Percentiles rank a stretch among this genome's conserved stretches.
phyloP scores from a whole-genome alignment of 2,113 vertebrate species.

The Verasper variegatus region DNA sequence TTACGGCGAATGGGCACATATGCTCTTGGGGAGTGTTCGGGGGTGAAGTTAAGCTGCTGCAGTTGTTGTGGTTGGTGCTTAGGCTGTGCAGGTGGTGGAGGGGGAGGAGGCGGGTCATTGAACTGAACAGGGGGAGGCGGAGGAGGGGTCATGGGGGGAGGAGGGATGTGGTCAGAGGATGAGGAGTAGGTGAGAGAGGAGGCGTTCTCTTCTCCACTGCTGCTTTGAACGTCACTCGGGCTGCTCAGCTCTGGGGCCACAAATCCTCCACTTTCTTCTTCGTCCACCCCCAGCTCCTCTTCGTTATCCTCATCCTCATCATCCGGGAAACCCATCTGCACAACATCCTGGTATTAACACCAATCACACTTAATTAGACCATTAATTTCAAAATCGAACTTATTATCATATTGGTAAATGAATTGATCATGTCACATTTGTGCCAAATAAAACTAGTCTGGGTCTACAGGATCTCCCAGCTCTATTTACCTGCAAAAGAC shows the following conservation, averaged over 20 bases:
- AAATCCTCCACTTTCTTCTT: constrained; percentile 87
- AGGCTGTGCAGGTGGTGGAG: constrained; percentile 47
- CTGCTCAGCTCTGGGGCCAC: constrained; percentile 91
- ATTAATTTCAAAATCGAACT: constrained; percentile 28
- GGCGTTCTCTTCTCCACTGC: constrained; percentile 90
- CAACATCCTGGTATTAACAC: constrained; percentile 81
- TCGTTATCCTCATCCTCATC: constrained; percentile 85
- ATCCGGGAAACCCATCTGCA: constrained; percentile 94
- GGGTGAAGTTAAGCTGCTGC: constrained; percentile 59
- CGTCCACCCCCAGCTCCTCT: constrained; percentile 75
- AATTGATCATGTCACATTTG: not conserved
- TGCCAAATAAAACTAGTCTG: not conserved
- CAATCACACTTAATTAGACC: constrained; percentile 64
- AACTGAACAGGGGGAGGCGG: constrained; percentile 89
- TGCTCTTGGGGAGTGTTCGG: constrained; percentile 75
- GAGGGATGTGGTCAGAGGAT: constrained; percentile 92
- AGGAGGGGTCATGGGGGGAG: constrained; percentile 88
- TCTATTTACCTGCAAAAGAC: too few relatives aligned
- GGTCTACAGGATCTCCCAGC: not conserved
- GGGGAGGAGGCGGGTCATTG: constrained; percentile 80
- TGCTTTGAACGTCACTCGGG: constrained; percentile 91
- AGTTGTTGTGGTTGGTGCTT: constrained; percentile 36
- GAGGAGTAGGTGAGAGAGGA: constrained; percentile 97
- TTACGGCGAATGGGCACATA: constrained; percentile 81
- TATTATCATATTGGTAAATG: not conserved